Base-by-base conservation (phyloP, 2,888 invertebrate species). In the Cryptocheilus praepositus region DNA sequence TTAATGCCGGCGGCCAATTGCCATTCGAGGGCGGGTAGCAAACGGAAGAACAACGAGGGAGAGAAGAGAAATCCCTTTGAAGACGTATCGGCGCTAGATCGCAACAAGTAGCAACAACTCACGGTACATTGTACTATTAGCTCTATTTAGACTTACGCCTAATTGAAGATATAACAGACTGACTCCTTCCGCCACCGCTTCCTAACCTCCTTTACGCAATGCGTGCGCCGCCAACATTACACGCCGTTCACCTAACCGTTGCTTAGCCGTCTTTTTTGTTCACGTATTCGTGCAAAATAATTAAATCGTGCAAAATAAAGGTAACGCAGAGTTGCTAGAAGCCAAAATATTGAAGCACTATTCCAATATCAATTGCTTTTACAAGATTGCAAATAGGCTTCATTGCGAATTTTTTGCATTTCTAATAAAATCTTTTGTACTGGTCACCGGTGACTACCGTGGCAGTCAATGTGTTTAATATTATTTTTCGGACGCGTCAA, bases 41-140 rank as follows among this genome's bases (percentile, higher is more conserved):
- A 68, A 56, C 64, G 63, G 58, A 73, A 43, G 53, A 15, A 21
- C 11, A 25, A 25, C 7, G 36, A 36, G 8, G 28, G 36, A 25
- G 55, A 55, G 28, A 16, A n/a, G 18, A 19, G 36, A 58, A 59
- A 7, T 53, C 53, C 52, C 70, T 67, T 77, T 67, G 65, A 71
- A 66, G 68, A 46, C 53, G 61, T 28, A 56, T 63, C 61, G 61
- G 21, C 58, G 69, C 62, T 36, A 55, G 49, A 70, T 71, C 61
- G 59, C 54, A 55, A 59, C 16, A 36, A 55, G 64, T 64, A 66
- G 61, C 67, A 49, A 36, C 36, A 36, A 36, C 36, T 4, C 77
- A 78, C 81, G 82, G 76, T 73, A 76, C 76, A 79, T 81, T 82
- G 74, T 73, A 71, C 77, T 69, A 79, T 84, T 82, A 80, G 77